phyloP scores from a whole-genome alignment of 2,113 vertebrate species.

The Cryptomyrus ogoouensis region DNA sequence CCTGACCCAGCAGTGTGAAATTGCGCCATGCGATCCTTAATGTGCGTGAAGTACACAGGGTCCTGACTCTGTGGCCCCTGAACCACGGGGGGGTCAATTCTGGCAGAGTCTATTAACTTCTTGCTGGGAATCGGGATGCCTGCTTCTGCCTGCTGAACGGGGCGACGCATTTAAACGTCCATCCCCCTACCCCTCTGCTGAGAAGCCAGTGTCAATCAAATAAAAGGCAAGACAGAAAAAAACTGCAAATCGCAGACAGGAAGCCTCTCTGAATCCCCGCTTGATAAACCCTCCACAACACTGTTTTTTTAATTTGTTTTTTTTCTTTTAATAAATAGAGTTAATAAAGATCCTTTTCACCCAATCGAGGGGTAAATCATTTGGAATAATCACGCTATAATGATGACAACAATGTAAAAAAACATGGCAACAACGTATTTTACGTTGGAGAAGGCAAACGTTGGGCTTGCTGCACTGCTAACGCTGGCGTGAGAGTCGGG shows the following conservation, averaged over 20 bases:
- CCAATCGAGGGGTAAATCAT: neutral
- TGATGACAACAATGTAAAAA: neutral
- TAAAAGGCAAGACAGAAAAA: neutral
- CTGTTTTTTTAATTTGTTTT: neutral
- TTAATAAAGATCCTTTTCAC: conserved; percentile 11
- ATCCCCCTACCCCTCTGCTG: conserved; percentile 36
- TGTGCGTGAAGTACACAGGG: conserved; percentile 68
- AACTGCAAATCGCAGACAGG: neutral
- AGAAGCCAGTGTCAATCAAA: conserved; percentile 42
- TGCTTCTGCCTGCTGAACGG: conserved; percentile 32
- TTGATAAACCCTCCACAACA: neutral
- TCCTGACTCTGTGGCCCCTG: conserved; percentile 58
- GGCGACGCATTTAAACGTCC: conserved; percentile 45
- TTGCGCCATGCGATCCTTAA: conserved; percentile 71
- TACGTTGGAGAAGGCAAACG: neutral
- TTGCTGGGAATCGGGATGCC: conserved; percentile 51
- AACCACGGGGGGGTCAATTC: conserved; percentile 48
- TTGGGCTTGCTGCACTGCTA: neutral
- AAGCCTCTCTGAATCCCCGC: neutral
- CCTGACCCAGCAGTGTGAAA: conserved; percentile 59
- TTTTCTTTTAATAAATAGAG: neutral
- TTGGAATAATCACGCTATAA: neutral
- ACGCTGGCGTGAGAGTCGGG: neutral
- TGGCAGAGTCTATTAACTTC: conserved; percentile 58
- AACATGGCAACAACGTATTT: neutral